Evolutionary conservation across 2,113 vertebrate genomes (phyloP), one percentile per base, ranked within the genome.

Genomic region (Helogale parvula): DNA sequence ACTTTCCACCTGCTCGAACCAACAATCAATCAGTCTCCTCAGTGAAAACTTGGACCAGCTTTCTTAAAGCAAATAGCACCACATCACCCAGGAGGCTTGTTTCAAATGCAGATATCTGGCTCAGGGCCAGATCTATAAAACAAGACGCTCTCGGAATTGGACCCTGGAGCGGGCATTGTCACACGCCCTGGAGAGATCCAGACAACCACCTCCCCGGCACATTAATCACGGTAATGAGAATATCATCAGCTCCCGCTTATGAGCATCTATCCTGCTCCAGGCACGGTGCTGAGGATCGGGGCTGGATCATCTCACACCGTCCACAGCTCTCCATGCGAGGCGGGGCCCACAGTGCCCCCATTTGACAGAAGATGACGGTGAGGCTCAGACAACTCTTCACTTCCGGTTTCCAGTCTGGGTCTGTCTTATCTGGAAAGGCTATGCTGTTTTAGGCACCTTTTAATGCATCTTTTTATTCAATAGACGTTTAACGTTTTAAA

Each of bases 231-330:
- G 16, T 47, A 35, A 77, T 11, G 41, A 71, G 41, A 29, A 33
- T 38, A 7, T 8, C 41, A 21, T 31, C 23, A 17, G 33, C n/a
- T 72, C 27, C 38, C 15, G 19, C 23, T 16, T 3, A 3, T 13
- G 45, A 65, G 9, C 57, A 16, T 57, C 71, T 21, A 0, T 35
- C 8, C 16, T 27, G 35, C 31, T 41, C 80, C 31, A 38, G 29
- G 27, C 38, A 13, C 47, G 11, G 71, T 0, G 1, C 57, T 45
- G 41, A 90, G 45, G 27, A 50, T 4, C 19, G 21, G 2, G 2
- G 1, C 1, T 0, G 15, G 23, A 14, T 19, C 21, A 7, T 13
- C 27, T 29, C 16, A 47, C 2, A 11, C 45, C 23, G 21, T 1
- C 9, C 16, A 0, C 1, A 17, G 31, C 3, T 69, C 45, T 17